phyloP scores from a whole-genome alignment of 2,888 invertebrate species.

The Lagria hirta region DNA sequence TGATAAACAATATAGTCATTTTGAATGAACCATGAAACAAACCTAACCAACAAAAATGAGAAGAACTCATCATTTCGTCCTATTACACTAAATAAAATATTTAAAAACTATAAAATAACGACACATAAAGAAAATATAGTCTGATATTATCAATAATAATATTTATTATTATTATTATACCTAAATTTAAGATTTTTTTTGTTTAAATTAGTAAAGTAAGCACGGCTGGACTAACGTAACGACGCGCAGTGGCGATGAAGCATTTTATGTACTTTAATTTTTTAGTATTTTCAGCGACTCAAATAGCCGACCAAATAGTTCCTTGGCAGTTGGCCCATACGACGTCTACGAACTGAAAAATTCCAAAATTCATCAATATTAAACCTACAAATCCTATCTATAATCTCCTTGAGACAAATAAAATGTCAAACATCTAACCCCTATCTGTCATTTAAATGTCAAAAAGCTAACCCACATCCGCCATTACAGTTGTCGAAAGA shows the following conservation, averaged over 20 bases:
- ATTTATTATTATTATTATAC: constrained; percentile 36
- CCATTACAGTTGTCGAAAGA: too few relatives aligned
- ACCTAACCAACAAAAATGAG: constrained; percentile 33
- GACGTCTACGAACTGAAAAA: constrained; percentile 72
- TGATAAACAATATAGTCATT: too few relatives aligned
- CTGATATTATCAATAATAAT: constrained; percentile 34
- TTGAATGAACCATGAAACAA: constrained; percentile 26
- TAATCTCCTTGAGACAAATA: too few relatives aligned
- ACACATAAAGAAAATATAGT: constrained; percentile 37
- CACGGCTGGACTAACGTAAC: constrained; percentile 36
- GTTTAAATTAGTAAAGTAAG: constrained; percentile 35
- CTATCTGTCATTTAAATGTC: too few relatives aligned
- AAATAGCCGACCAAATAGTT: constrained; percentile 77
- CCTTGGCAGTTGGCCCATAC: constrained; percentile 77
- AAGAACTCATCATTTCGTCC: too few relatives aligned
- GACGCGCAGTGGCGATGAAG: too few relatives aligned
- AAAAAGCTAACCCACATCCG: too few relatives aligned
- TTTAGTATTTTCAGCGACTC: too few relatives aligned
- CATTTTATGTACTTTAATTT: too few relatives aligned
- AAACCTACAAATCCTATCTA: too few relatives aligned
- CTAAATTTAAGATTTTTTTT: constrained; percentile 28
- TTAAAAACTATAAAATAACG: constrained; percentile 39
- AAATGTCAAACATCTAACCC: too few relatives aligned
- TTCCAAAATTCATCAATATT: constrained; percentile 41
- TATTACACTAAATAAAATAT: constrained; percentile 28